Evolutionary conservation across 1,140 invertebrate species (phyloP).

Genomic region (Dreissena rostriformis): DNA sequence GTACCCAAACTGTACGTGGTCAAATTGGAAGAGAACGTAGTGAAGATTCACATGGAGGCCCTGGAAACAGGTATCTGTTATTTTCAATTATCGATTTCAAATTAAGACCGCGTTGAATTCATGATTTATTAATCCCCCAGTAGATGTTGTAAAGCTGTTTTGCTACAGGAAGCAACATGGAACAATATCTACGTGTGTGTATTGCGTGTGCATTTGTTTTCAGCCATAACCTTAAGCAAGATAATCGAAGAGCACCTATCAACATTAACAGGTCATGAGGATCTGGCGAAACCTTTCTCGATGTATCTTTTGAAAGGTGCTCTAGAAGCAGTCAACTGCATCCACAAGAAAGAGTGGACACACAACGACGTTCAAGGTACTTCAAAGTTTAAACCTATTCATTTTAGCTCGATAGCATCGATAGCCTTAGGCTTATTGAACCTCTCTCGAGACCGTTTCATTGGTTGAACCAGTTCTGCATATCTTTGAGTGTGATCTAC

Average conservation of each 20-base stretch:
- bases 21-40: constrained; percentile 42
- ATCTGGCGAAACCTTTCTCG: constrained; percentile 40
- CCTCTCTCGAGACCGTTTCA: too few species aligned
- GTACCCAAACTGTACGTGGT: constrained; percentile 51
- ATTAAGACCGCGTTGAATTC: too few species aligned
- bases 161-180: too few species aligned
- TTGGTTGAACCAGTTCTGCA: too few species aligned
- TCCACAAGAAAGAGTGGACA: constrained; percentile 45
- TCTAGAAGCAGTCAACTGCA: constrained; percentile 7
- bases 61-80: constrained; percentile 39
- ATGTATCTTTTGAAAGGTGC: constrained; percentile 46
- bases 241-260: constrained; percentile 51
- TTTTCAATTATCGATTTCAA: too few species aligned
- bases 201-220: neutral
- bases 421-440: too few species aligned
- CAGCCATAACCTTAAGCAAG: constrained; percentile 46
- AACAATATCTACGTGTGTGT: too few species aligned
- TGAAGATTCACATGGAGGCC: constrained; percentile 54
- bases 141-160: too few species aligned
- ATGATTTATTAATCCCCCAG: too few species aligned
- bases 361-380: constrained; percentile 52
- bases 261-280: neutral
- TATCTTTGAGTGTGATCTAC: too few species aligned
- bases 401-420: too few species aligned
- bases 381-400: too few species aligned